Conservation (phyloP, 1,140 invertebrate genomes). For the Trichonephila clavata region DNA sequence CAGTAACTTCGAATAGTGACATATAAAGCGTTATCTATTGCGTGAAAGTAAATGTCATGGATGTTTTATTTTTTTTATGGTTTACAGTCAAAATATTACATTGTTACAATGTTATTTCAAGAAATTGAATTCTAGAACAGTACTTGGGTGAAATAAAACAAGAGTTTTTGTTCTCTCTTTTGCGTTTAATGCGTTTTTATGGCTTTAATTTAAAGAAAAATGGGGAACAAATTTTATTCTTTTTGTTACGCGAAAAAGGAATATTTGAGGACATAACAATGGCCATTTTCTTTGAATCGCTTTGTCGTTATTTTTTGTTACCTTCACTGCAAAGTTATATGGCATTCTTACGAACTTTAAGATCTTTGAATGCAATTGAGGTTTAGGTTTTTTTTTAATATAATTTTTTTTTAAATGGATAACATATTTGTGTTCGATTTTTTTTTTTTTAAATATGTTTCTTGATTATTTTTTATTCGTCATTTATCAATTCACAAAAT, state of each 20-base stretch:
- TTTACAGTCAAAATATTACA: too few relatives aligned
- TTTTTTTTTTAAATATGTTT: too few relatives aligned
- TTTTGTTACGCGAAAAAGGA: not conserved
- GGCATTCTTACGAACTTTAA: not conserved
- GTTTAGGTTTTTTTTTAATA: too few relatives aligned
- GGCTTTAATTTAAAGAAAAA: not conserved
- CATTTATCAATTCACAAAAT: too few relatives aligned
- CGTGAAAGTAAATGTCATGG: not conserved
- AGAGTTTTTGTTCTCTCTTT: not conserved
- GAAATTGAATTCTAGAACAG: not conserved
- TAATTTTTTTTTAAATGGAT: too few relatives aligned
- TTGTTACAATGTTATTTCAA: not conserved
- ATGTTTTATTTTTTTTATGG: not conserved
- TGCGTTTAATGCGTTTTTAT: not conserved
- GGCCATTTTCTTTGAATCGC: not conserved
- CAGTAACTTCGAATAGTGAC: not conserved
- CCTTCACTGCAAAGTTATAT: not conserved
- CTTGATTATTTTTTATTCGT: too few relatives aligned
- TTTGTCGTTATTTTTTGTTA: not conserved
- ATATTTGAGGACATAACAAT: not conserved
- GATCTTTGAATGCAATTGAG: too few relatives aligned
- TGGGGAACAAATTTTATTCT: not conserved
- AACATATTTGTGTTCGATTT: too few relatives aligned
- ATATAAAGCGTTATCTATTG: not conserved
- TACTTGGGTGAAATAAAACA: not conserved